Conservation (phyloP, 2,888 invertebrate genomes). For the Agrochola lota region DNA sequence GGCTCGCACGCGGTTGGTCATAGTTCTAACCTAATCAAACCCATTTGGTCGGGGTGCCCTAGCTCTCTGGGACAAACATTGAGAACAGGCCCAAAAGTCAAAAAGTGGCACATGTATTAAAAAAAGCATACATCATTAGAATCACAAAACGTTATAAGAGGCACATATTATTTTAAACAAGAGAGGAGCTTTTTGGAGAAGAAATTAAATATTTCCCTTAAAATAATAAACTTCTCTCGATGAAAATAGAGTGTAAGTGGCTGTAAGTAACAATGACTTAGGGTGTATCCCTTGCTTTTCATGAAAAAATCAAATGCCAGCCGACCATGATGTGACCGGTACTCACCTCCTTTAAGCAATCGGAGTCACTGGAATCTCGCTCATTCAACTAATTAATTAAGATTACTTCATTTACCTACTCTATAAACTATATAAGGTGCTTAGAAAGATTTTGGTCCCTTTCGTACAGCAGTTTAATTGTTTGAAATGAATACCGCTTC, state of each 20-base stretch:
- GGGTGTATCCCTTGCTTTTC: background rate
- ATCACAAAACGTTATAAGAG: background rate
- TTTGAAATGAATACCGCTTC: background rate
- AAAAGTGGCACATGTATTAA: background rate
- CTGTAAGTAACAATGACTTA: background rate
- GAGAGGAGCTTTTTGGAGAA: background rate
- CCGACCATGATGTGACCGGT: slow-evolving; percentile 13
- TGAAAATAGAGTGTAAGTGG: background rate
- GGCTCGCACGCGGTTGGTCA: too few relatives aligned
- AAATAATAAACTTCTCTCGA: background rate
- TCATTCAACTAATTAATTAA: slow-evolving; percentile 27
- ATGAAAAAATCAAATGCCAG: background rate
- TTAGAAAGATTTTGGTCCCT: background rate
- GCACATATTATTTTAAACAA: background rate
- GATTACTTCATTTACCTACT: background rate
- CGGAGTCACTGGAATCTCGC: slow-evolving; percentile 22
- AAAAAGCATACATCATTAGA: background rate
- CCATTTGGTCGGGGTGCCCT: background rate
- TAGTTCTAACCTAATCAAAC: too few relatives aligned
- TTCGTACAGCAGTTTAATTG: background rate
- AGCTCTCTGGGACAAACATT: background rate
- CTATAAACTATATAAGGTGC: background rate
- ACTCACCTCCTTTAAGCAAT: slow-evolving; percentile 28
- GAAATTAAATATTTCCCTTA: background rate
- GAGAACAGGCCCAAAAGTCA: background rate